Percentiles rank a stretch among this genome's conserved stretches.
Evolutionary conservation across 2,888 invertebrate species (phyloP).

Genomic region (Trissolcus brochymenae): DNA sequence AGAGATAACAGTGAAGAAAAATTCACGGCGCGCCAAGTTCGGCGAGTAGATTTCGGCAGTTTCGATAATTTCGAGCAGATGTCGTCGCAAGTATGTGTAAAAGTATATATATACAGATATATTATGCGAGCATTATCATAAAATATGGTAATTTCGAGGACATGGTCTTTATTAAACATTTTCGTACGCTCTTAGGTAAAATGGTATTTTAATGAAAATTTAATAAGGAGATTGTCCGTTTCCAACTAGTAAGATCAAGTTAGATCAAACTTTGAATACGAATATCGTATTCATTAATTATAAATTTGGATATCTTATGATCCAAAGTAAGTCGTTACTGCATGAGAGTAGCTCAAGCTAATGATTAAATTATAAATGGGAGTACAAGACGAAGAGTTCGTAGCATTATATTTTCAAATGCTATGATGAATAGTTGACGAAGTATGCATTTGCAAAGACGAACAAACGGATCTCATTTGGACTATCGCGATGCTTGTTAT

Average conservation of each 20-base stretch:
- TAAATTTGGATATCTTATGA: slow-evolving; percentile 14
- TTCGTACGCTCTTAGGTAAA: slow-evolving; percentile 3
- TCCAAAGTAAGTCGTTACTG: slow-evolving; percentile 13
- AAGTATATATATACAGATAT: too few species aligned
- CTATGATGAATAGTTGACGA: slow-evolving; percentile 48
- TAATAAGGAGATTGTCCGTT: slow-evolving; percentile 5
- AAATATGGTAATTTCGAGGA: too few species aligned
- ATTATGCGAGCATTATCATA: too few species aligned
- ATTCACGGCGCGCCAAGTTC: too few species aligned
- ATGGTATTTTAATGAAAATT: slow-evolving; percentile 4
- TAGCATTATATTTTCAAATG: slow-evolving; percentile 49
- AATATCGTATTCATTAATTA: slow-evolving; percentile 25
- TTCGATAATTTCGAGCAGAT: too few species aligned
- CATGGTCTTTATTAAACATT: neutral
- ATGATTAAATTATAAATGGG: slow-evolving; percentile 43
- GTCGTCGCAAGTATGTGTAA: too few species aligned
- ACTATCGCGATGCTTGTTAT: slow-evolving; percentile 42
- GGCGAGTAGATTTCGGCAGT: too few species aligned
- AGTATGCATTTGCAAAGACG: slow-evolving; percentile 29
- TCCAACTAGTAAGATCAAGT: slow-evolving; percentile 7
- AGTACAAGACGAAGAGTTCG: slow-evolving; percentile 18
- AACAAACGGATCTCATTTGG: slow-evolving; percentile 10
- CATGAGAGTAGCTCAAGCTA: slow-evolving; percentile 21
- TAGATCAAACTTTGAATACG: slow-evolving; percentile 5
- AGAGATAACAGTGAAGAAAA: too few species aligned